Base-by-base conservation (phyloP, 2,797 vertebrate species). In the Liparis tanakae region DNA sequence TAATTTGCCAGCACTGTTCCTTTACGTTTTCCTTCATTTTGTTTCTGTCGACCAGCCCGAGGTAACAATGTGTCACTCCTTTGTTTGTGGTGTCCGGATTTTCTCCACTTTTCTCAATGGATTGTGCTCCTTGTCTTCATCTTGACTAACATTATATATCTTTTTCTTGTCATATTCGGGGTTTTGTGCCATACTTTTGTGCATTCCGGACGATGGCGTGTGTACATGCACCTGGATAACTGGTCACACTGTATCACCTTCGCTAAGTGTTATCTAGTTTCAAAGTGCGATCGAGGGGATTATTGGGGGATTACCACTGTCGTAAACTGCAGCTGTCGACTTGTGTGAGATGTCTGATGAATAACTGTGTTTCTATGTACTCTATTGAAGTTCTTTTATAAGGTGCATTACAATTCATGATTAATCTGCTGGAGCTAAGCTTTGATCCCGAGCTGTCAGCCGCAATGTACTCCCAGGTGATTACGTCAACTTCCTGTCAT, bases 381-480 rank as follows among this genome's bases (percentile, higher is more conserved):
- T 46, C 67, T 59, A 22, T 76, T 78, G 70, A 84, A 85, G 75
- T 78, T 85, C 85, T 89, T 30, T 90, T 90, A 79, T 85, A 76
- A 34, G 34, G n/a, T 59, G 61, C 63, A 64, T 84, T 79, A 67
- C 41, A 78, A 84, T 81, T 82, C 43, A 62, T 80, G 86, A 91
- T 90, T 86, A 86, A 89, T 88, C 85, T 87, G 60, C 70, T 60
- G 46, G 50, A 83, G 85, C 79, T 72, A 61, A 64, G 89, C 85
- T 89, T 89, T 90, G 85, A 91, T 90, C 78, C 74, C 4, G 84
- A 85, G 83, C 89, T 86, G 89, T 88, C 89, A 87, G 80, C 74
- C 22, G 67, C 75, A 85, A 91, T 88, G 84, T 88, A 84, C 78
- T 92, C 89, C 87, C 87, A 81, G 79, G 85, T 87, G 88, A 88